Evolutionary conservation across 2,888 invertebrate species (phyloP).

Genomic region (Cantharis flavilabris): DNA sequence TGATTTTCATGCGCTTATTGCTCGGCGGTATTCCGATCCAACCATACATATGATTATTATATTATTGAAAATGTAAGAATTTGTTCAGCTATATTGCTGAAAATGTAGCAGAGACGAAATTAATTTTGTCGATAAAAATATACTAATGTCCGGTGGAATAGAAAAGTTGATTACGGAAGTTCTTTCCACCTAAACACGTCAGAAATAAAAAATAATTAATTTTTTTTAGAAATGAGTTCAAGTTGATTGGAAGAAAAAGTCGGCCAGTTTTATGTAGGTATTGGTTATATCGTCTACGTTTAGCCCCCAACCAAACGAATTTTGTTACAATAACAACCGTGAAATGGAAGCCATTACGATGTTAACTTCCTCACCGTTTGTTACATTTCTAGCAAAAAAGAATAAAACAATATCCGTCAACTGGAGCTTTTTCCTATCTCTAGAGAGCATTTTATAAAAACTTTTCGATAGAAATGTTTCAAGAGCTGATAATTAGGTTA

Average conservation of each 20-base stretch:
- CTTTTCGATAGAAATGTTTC: slow-evolving; percentile 15
- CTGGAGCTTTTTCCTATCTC: slow-evolving; percentile 3
- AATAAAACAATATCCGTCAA: slow-evolving; percentile 11
- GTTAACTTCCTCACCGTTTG: slow-evolving; percentile 4
- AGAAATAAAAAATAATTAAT: not conserved
- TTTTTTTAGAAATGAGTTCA: not conserved
- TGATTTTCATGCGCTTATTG: too few relatives aligned
- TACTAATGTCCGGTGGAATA: not conserved
- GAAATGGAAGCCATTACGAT: slow-evolving; percentile 12
- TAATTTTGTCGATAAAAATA: not conserved
- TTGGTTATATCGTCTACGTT: slow-evolving; percentile 14
- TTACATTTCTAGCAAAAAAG: not conserved
- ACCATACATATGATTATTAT: too few relatives aligned
- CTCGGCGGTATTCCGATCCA: too few relatives aligned
- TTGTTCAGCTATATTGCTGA: too few relatives aligned
- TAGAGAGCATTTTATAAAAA: slow-evolving; percentile 10
- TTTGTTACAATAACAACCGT: slow-evolving; percentile 22
- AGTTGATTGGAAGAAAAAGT: not conserved
- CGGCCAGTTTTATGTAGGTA: slow-evolving; percentile 5
- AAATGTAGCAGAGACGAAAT: not conserved
- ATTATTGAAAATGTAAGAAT: too few relatives aligned
- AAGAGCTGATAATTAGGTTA: slow-evolving; percentile 21
- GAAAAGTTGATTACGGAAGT: not conserved
- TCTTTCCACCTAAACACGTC: not conserved
- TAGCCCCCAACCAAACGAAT: slow-evolving; percentile 11